Percentiles rank a stretch among this genome's conserved stretches.
Evolutionary conservation across 2,113 vertebrate species (phyloP).

Genomic region (Raja brachyura): DNA sequence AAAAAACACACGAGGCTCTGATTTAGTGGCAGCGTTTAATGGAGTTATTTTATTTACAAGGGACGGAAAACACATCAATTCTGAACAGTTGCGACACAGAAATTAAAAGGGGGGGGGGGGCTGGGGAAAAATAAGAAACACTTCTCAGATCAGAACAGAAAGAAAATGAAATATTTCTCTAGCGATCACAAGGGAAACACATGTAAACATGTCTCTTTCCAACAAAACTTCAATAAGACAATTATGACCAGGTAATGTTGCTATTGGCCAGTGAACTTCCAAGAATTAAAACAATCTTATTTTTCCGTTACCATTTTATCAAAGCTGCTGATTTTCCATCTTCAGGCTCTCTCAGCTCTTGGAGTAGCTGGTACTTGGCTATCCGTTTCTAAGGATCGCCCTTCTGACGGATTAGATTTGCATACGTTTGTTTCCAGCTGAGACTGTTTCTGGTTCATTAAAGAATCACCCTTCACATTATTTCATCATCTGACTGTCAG

Average conservation of each 20-base stretch:
- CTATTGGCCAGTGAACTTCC: constrained; percentile 68
- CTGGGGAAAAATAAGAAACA: neutral
- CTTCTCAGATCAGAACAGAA: neutral
- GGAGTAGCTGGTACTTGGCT: constrained; percentile 78
- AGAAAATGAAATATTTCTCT: neutral
- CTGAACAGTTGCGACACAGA: neutral
- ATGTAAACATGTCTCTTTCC: neutral
- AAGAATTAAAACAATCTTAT: constrained; percentile 63
- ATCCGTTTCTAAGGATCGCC: constrained; percentile 54
- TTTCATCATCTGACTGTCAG: constrained; percentile 84
- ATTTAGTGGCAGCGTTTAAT: neutral
- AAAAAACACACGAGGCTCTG: neutral
- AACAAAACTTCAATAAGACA: too few relatives aligned
- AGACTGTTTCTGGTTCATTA: constrained; percentile 87
- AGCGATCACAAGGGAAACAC: neutral
- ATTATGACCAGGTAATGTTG: constrained; percentile 68
- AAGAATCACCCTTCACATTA: constrained; percentile 69
- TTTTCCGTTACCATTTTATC: constrained; percentile 77
- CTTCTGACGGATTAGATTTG: constrained; percentile 95
- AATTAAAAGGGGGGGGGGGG: neutral
- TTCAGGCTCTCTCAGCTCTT: constrained; percentile 73
- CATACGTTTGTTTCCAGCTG: constrained; percentile 88
- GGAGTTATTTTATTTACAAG: neutral
- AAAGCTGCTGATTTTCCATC: constrained; percentile 86
- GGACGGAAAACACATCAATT: neutral